A percentile compares a stretch with the other conserved stretches of the same genome.
phyloP scores from a whole-genome alignment of 2,113 vertebrate genomes.

The Podarcis muralis region DNA sequence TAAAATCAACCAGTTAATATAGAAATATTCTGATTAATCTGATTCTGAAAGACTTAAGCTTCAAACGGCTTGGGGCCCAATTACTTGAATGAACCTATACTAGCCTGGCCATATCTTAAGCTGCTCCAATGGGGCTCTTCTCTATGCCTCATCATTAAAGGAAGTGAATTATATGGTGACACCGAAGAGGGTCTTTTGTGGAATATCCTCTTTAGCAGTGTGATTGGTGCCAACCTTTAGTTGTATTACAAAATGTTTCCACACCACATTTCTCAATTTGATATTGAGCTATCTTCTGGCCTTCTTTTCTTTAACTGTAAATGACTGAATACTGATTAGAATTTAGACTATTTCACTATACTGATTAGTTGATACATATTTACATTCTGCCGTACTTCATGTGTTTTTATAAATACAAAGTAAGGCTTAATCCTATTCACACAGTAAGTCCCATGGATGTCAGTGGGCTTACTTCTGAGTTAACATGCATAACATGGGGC shows the following conservation, averaged over 20 bases:
- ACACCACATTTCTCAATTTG: constrained; percentile 22
- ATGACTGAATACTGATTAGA: constrained; percentile 25
- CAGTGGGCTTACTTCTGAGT: not conserved
- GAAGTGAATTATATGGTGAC: too few species aligned
- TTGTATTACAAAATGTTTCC: not conserved
- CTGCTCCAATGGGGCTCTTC: too few species aligned
- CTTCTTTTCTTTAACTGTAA: constrained; percentile 61
- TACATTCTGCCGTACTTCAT: constrained; percentile 36
- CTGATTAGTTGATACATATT: constrained; percentile 2
- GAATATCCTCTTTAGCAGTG: too few species aligned
- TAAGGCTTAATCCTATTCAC: not conserved
- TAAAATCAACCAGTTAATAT: too few species aligned
- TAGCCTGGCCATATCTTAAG: too few species aligned
- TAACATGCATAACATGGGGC: not conserved
- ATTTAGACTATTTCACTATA: not conserved
- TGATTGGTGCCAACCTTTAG: not conserved
- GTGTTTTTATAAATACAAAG: constrained; percentile 28
- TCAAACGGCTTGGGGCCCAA: too few species aligned
- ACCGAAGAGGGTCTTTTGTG: too few species aligned
- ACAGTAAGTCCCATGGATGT: not conserved
- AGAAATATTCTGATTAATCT: too few species aligned
- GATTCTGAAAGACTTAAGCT: too few species aligned
- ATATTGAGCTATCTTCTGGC: constrained; percentile 1
- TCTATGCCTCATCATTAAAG: too few species aligned
- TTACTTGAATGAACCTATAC: too few species aligned